phyloP scores from a whole-genome alignment of 2,888 invertebrate genomes.

The Syritta pipiens region DNA sequence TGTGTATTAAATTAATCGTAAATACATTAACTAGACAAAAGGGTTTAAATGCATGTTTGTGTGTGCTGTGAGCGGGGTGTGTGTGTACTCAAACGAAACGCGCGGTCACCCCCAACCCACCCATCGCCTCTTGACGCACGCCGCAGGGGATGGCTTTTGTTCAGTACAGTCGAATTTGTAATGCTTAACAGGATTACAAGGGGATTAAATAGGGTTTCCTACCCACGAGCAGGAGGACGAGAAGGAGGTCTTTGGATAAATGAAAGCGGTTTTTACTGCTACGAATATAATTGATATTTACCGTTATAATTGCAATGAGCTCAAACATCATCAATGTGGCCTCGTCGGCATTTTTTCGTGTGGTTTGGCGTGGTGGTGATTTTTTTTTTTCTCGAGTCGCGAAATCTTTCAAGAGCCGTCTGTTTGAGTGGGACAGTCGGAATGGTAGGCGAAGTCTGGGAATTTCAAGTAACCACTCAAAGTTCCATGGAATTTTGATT shows the following conservation, averaged over 20 bases:
- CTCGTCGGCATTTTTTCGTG: no score
- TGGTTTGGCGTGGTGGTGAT: no score
- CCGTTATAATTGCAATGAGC: constrained; percentile 22
- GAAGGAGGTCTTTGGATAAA: constrained; percentile 27
- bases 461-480: no score
- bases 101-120: not conserved
- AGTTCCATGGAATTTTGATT: no score
- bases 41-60: no score
- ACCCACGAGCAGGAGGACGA: not conserved
- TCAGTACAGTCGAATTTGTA: constrained; percentile 39
- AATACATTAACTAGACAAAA: constrained; percentile 65
- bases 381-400: no score
- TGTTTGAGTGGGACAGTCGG: no score
- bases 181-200: constrained; percentile 52
- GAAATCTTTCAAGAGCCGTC: no score
- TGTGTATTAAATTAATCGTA: constrained; percentile 61
- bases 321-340: constrained; percentile 11
- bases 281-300: constrained; percentile 35
- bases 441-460: no score
- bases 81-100: not conserved
- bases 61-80: no score
- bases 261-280: constrained; percentile 35
- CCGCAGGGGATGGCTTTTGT: constrained; percentile 1
- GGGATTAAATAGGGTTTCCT: constrained; percentile 24
- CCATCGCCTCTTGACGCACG: no score